A percentile compares a stretch with the other conserved stretches of the same genome.
phyloP scores from a whole-genome alignment of 2,113 vertebrate genomes.

The Notothenia coriiceps region DNA sequence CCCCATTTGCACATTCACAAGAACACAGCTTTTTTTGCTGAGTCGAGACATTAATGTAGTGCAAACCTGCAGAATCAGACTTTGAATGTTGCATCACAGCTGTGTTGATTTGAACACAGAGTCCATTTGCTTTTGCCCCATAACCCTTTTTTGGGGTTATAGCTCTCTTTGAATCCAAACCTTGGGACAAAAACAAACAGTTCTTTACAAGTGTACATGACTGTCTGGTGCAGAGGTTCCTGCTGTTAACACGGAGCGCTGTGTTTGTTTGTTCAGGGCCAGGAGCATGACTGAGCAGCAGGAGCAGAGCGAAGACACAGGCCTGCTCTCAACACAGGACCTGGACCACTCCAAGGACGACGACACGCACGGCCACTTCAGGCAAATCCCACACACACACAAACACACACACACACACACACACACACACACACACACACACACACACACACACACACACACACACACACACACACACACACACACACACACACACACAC shows the following conservation, averaged over 20 bases:
- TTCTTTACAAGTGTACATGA: slow-evolving; percentile 11
- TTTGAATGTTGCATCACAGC: slow-evolving; percentile 58
- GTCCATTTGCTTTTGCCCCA: slow-evolving; percentile 62
- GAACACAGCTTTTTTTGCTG: slow-evolving; percentile 43
- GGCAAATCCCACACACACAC: slow-evolving; percentile 68
- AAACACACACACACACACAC: neutral
- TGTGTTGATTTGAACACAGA: slow-evolving; percentile 59
- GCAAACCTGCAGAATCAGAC: slow-evolving; percentile 47
- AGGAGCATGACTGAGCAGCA: slow-evolving; percentile 85
- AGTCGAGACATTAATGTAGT: slow-evolving; percentile 20
- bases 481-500: neutral
- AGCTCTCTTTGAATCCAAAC: slow-evolving; percentile 46
- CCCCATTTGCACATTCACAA: slow-evolving; percentile 37
- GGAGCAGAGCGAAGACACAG: slow-evolving; percentile 80
- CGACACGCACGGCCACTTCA: slow-evolving; percentile 82
- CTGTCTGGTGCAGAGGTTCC: slow-evolving; percentile 14
- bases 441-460: no score
- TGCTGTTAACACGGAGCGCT: slow-evolving; percentile 53
- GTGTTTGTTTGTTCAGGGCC: slow-evolving; percentile 79
- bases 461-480: neutral
- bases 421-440: no score
- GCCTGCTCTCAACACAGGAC: slow-evolving; percentile 78
- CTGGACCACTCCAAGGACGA: slow-evolving; percentile 83
- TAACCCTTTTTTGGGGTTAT: slow-evolving; percentile 4
- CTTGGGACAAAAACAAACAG: slow-evolving; percentile 57